These are phyloP conservation scores for Boloria euphrosyne DNA, from an alignment of 2,888 invertebrate species.

Conservation along the genomic window DNA sequence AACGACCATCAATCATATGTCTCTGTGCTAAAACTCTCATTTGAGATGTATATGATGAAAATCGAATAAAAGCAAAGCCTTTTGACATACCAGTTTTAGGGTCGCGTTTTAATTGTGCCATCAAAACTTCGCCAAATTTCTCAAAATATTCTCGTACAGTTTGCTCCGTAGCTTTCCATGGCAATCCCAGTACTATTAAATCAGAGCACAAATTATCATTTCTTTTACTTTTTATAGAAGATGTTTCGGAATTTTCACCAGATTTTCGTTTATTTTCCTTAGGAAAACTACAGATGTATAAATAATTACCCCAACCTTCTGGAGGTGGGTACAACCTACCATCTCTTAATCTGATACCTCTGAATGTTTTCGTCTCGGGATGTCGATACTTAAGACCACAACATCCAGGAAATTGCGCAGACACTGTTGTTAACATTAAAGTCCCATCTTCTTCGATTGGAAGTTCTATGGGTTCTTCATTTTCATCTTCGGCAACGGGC, in stretches of 20 bases:
- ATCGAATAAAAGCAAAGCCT: slow-evolving; percentile 99
- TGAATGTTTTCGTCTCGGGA: slow-evolving; percentile 93
- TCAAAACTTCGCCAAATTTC: slow-evolving; percentile 97
- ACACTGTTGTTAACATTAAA: slow-evolving; percentile 94
- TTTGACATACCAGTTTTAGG: slow-evolving; percentile 96
- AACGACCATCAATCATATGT: slow-evolving; percentile 98
- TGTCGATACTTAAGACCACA: slow-evolving; percentile 98
- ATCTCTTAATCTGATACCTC: slow-evolving; percentile 95
- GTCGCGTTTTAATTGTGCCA: slow-evolving; percentile 98
- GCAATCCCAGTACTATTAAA: slow-evolving; percentile 98
- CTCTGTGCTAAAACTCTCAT: slow-evolving; percentile 95
- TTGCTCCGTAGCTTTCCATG: slow-evolving; percentile 98
- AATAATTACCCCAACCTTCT: slow-evolving; percentile 91
- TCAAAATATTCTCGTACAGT: slow-evolving; percentile 98
- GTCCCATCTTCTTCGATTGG: slow-evolving; percentile 98
- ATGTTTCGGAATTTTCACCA: slow-evolving; percentile 92
- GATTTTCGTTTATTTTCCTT: slow-evolving; percentile 97
- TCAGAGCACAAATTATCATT: slow-evolving; percentile 97
- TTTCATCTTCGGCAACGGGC: slow-evolving; percentile 98
- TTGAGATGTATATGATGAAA: slow-evolving; percentile 97
- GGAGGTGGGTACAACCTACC: slow-evolving; percentile 95
- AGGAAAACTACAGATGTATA: slow-evolving; percentile 91
- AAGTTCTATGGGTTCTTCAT: slow-evolving; percentile 98
- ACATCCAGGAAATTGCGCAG: slow-evolving; percentile 97
- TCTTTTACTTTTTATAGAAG: slow-evolving; percentile 95